These are phyloP conservation scores for Volucella zonaria DNA, from an alignment of 2,888 invertebrate species.

Conservation along the genomic window DNA sequence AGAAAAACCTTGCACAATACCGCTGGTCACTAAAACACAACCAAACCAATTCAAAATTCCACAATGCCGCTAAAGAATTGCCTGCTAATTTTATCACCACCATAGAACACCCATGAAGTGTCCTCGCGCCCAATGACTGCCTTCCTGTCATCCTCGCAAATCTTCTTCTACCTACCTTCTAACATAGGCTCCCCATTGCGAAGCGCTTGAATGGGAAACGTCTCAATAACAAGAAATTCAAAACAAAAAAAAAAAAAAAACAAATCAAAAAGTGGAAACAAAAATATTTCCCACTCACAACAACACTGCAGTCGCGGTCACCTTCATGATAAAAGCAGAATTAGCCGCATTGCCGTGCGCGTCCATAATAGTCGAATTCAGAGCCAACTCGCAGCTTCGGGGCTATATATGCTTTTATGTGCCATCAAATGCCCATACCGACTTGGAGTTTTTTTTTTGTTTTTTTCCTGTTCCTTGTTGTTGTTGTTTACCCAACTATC, in stretches of 20 bases:
- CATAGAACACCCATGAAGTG: slow-evolving; percentile 74
- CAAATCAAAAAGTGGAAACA: not conserved
- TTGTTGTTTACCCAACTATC: slow-evolving; percentile 26
- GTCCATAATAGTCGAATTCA: slow-evolving; percentile 59
- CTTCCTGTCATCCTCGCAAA: slow-evolving; percentile 53
- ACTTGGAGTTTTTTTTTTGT: slow-evolving; percentile 26
- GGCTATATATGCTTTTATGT: slow-evolving; percentile 71
- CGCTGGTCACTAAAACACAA: slow-evolving; percentile 48
- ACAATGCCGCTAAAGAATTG: slow-evolving; percentile 57
- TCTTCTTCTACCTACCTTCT: slow-evolving; percentile 57
- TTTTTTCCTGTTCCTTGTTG: too few species aligned
- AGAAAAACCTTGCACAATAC: slow-evolving; percentile 20
- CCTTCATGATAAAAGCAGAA: slow-evolving; percentile 66
- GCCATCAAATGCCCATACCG: slow-evolving; percentile 67
- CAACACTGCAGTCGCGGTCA: slow-evolving; percentile 26
- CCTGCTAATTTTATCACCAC: slow-evolving; percentile 73
- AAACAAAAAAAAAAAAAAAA: not conserved
- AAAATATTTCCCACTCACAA: slow-evolving; percentile 2
- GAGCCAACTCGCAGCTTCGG: slow-evolving; percentile 50
- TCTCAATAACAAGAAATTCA: slow-evolving; percentile 68
- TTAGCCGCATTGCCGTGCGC: slow-evolving; percentile 69
- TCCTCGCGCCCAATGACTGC: slow-evolving; percentile 54
- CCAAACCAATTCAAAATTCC: slow-evolving; percentile 58
- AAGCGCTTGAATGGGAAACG: slow-evolving; percentile 66
- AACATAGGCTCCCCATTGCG: slow-evolving; percentile 37